Conservation (phyloP, 2,888 invertebrate genomes). For the Hydrotaea diabolus region DNA sequence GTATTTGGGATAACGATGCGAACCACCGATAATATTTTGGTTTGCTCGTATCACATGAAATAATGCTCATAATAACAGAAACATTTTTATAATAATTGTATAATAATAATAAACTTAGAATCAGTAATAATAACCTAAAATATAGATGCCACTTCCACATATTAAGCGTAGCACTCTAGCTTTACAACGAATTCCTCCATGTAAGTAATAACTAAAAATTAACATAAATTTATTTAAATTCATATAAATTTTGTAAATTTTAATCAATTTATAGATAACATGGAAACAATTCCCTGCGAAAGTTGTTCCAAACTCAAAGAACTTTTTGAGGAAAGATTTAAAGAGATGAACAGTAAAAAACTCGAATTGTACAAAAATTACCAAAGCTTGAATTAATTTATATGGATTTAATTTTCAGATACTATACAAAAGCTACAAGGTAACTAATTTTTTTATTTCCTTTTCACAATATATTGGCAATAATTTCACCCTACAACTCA, state of each 20-base stretch:
- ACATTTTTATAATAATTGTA: no score
- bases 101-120: no score
- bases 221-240: slow-evolving; percentile 38
- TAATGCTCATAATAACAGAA: no score
- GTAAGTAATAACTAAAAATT: slow-evolving; percentile 32
- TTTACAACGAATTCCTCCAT: slow-evolving; percentile 16
- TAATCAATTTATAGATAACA: slow-evolving; percentile 30
- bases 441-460: no score
- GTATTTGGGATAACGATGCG: no score
- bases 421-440: no score
- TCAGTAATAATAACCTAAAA: no score
- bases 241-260: no score
- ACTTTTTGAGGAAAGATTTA: slow-evolving; percentile 34
- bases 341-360: slow-evolving; percentile 41
- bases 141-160: slow-evolving; percentile 11
- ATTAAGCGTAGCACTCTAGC: background rate
- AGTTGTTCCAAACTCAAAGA: slow-evolving; percentile 28
- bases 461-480: background rate
- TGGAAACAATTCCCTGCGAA: slow-evolving; percentile 33
- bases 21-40: no score
- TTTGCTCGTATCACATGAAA: no score
- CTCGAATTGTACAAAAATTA: slow-evolving; percentile 17
- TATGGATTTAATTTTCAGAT: no score
- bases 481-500: background rate
- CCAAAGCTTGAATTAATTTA: slow-evolving; percentile 10